Conservation (phyloP, 2,888 invertebrate genomes). For the Drosophila ustulata region DNA sequence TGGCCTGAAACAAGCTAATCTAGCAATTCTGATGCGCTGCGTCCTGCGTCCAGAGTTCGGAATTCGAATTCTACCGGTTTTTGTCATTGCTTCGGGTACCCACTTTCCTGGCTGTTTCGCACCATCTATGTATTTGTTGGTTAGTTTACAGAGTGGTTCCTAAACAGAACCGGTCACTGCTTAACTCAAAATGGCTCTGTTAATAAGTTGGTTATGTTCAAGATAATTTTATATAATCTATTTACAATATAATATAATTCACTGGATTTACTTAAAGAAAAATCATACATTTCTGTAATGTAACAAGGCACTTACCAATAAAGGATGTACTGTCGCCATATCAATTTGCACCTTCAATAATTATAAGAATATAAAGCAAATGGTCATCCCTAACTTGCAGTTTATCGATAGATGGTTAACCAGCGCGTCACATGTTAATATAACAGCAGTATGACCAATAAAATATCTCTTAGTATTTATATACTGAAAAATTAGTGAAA, state of each 20-base stretch:
- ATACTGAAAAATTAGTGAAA: background rate
- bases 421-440: slow-evolving; percentile 19
- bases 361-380: background rate
- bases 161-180: background rate
- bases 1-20: too few species aligned
- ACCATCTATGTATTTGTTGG: too few species aligned
- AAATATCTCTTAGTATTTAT: background rate
- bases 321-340: background rate
- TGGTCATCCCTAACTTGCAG: slow-evolving; percentile 25
- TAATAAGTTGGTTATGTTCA: background rate
- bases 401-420: slow-evolving; percentile 4
- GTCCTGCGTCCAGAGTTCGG: too few species aligned
- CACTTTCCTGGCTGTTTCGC: too few species aligned
- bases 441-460: background rate
- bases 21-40: too few species aligned
- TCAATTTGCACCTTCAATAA: background rate
- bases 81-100: too few species aligned
- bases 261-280: background rate
- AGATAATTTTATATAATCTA: background rate
- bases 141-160: too few species aligned
- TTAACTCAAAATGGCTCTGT: slow-evolving; percentile 1
- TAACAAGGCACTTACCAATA: background rate
- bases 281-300: background rate
- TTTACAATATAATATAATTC: background rate
- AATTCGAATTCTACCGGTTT: too few species aligned